Evolutionary conservation across 1,140 invertebrate species (phyloP).

Genomic region (Colletes latitarsis): DNA sequence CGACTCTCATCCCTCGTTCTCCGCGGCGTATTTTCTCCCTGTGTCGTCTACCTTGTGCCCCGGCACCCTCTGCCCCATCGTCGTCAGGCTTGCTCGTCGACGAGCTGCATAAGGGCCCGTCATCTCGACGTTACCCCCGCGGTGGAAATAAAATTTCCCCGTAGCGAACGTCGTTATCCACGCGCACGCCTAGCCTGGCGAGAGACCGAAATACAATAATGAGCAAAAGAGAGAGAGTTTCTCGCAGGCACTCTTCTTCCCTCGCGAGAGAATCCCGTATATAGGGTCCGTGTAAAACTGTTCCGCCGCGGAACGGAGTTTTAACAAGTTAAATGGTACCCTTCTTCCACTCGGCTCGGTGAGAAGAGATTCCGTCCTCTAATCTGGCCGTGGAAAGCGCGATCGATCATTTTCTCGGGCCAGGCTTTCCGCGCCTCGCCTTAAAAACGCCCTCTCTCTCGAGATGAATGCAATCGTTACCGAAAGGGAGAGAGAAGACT

Average conservation of each 20-base stretch:
- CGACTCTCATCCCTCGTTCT: neutral
- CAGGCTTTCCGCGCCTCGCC: neutral
- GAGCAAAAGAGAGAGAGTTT: neutral
- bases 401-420: constrained; percentile 15
- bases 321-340: constrained; percentile 41
- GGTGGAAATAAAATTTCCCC: constrained; percentile 37
- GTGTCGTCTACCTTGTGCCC: neutral
- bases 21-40: neutral
- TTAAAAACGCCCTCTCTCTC: neutral
- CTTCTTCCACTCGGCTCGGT: neutral
- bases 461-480: constrained; percentile 39
- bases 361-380: constrained; percentile 5
- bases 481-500: neutral
- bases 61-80: neutral
- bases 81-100: constrained; percentile 28
- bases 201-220: neutral
- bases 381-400: neutral
- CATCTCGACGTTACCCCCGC: constrained; percentile 32
- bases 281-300: constrained; percentile 9
- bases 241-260: neutral
- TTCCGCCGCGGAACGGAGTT: constrained; percentile 1
- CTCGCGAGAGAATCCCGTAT: constrained; percentile 7
- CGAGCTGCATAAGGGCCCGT: constrained; percentile 32
- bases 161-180: constrained; percentile 30
- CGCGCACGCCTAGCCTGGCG: neutral